A percentile compares a stretch with the other conserved stretches of the same genome.
Evolutionary conservation across 2,888 invertebrate genomes (phyloP).

Genomic region (Drosophila neotestacea): DNA sequence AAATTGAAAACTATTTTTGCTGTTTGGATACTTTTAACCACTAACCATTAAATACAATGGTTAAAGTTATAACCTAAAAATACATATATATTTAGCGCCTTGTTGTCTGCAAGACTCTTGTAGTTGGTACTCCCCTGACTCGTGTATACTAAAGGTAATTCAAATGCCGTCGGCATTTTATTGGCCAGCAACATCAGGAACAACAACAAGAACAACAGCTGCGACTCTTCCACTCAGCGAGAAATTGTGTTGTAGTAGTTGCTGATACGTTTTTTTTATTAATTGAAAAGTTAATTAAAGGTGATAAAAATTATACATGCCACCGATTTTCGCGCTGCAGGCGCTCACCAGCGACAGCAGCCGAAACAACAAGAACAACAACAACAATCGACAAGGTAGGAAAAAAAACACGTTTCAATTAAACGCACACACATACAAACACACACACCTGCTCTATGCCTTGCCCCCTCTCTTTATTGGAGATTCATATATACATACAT

Average conservation of each 20-base stretch:
- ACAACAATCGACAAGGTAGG: conserved; percentile 26
- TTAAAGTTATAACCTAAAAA: conserved; percentile 1
- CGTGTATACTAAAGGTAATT: conserved; percentile 35
- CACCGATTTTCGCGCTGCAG: conserved; percentile 82
- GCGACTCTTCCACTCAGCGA: conserved; percentile 44
- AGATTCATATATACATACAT: conserved; percentile 1
- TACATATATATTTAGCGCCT: conserved; percentile 30
- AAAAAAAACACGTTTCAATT: conserved; percentile 72
- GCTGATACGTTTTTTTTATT: conserved; percentile 75
- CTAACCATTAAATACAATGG: too few species aligned
- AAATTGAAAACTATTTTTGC: too few species aligned
- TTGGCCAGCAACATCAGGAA: conserved; percentile 32
- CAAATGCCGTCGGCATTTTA: conserved; percentile 71
- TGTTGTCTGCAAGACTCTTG: conserved; percentile 28
- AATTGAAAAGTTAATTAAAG: conserved; percentile 84
- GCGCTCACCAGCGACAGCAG: conserved; percentile 64
- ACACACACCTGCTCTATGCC: conserved; percentile 24
- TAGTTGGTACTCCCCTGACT: background rate
- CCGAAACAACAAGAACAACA: conserved; percentile 41
- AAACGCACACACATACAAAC: conserved; percentile 49
- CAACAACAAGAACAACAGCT: conserved; percentile 43
- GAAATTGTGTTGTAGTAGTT: conserved; percentile 34
- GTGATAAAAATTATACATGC: conserved; percentile 84
- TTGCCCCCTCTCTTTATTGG: background rate
- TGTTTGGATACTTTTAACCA: too few species aligned